Evolutionary conservation across 2,113 vertebrate species (phyloP).

Genomic region (Budorcas taxicolor): DNA sequence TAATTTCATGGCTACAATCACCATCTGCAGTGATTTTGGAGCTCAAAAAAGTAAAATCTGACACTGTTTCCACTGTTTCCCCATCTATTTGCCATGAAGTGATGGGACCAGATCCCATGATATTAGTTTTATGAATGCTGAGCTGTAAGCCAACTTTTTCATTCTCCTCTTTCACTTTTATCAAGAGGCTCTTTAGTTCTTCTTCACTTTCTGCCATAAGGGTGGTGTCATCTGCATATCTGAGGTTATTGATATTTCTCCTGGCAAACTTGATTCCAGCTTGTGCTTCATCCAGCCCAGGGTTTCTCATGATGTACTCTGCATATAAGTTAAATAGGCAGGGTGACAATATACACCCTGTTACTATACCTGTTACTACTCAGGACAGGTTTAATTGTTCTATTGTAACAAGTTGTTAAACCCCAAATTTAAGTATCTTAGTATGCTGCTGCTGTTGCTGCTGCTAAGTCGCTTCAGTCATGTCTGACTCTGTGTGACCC

Average conservation of each 20-base stretch:
- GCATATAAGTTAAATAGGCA: not conserved
- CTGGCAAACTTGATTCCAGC: not conserved
- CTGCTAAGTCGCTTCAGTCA: no score
- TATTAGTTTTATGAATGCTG: not conserved
- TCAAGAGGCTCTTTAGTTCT: not conserved
- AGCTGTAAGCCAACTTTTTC: not conserved
- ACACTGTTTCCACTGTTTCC: not conserved
- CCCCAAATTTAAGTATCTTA: not conserved
- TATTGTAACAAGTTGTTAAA: not conserved
- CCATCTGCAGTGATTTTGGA: not conserved
- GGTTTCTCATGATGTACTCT: not conserved
- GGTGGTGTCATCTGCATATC: not conserved
- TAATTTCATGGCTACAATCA: not conserved
- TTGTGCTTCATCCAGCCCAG: not conserved
- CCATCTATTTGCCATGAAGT: not conserved
- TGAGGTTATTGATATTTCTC: not conserved
- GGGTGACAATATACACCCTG: not conserved
- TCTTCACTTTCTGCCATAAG: not conserved
- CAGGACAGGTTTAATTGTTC: not conserved
- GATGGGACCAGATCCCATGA: not conserved
- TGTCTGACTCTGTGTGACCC: no score
- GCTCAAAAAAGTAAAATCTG: not conserved
- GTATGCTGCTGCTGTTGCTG: no score
- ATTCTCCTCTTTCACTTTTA: not conserved
- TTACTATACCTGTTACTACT: not conserved